Evolutionary conservation across 2,113 vertebrate species (phyloP), one percentile per base, ranked within the genome.

Genomic region (Thalassoma bifasciatum): DNA sequence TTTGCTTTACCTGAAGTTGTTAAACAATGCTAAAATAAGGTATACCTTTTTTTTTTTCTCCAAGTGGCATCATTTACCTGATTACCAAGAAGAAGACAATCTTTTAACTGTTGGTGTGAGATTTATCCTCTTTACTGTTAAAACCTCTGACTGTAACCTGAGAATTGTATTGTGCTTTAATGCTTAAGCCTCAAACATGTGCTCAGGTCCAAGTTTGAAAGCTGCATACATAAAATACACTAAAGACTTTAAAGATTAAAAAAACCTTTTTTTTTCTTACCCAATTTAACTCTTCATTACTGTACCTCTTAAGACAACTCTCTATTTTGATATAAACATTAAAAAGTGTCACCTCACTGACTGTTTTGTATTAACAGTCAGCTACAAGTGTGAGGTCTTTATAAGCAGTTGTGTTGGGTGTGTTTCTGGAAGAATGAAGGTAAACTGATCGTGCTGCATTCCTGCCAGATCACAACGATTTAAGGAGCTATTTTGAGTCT

Each of bases 361-460:
- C 21, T 53, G 34, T 47, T 66, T 46, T 46, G 57, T 19, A 66
- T 53, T 36, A 24, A 46, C 61, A 58, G 63, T 49, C 23, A 64
- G 51, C 10, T 23, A 22, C 46, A 70, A 65, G 61, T 26, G 11
- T 10, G 36, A 72, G 77, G 36, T 79, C 46, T 76, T 72, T 64
- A 66, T 71, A 52, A 50, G 47, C 46, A 62, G 30, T 23, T 0
- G 30, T 30, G 22, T 14, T 24, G 17, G n/a, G 10, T 61, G 57
- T 13, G 57, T n/a, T 30, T 46, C 73, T 67, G 22, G 34, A 78
- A 86, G 92, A 94, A 94, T 93, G 93, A 52, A 53, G 91, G 65
- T 23, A 3, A 92, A 92, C 93, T 65, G 67, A 90, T 26, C 79
- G 0, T n/a, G 59, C 88, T 1, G 12, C 91, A 94, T 94, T 94